Evolutionary conservation across 2,888 invertebrate genomes (phyloP).

Genomic region (Thereva nobilitata): DNA sequence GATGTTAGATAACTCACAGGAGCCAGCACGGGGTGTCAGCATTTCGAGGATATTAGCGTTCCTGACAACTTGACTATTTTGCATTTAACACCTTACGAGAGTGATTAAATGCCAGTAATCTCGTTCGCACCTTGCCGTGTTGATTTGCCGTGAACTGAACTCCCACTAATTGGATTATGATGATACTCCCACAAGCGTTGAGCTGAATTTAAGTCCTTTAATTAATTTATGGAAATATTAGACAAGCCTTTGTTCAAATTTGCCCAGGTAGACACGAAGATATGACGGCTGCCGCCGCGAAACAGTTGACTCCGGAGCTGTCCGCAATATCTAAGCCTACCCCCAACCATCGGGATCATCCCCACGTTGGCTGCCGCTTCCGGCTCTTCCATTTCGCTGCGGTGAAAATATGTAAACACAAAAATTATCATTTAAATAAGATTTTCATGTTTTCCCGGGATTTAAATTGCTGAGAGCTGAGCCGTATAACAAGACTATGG

Average conservation of each 20-base stretch:
- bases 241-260: conserved; percentile 23
- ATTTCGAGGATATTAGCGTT: not conserved
- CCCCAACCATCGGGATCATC: conserved; percentile 4
- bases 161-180: conserved; percentile 29
- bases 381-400: not conserved
- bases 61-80: not conserved
- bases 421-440: conserved; percentile 36
- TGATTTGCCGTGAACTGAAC: conserved; percentile 17
- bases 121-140: conserved; percentile 29
- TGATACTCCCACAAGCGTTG: conserved; percentile 26
- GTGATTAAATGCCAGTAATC: conserved; percentile 17
- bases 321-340: not conserved
- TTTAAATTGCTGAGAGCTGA: conserved; percentile 15
- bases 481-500: conserved; percentile 11
- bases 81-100: conserved; percentile 8
- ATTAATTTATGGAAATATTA: conserved; percentile 34
- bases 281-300: conserved; percentile 5
- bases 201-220: conserved; percentile 28
- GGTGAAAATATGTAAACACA: conserved; percentile 33
- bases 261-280: conserved; percentile 14
- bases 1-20: too few relatives aligned
- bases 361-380: conserved; percentile 13
- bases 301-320: too few relatives aligned
- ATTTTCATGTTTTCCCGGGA: conserved; percentile 31
- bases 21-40: too few relatives aligned